phyloP scores from a whole-genome alignment of 2,797 vertebrate genomes.

The Neosilurus mollespiculum region DNA sequence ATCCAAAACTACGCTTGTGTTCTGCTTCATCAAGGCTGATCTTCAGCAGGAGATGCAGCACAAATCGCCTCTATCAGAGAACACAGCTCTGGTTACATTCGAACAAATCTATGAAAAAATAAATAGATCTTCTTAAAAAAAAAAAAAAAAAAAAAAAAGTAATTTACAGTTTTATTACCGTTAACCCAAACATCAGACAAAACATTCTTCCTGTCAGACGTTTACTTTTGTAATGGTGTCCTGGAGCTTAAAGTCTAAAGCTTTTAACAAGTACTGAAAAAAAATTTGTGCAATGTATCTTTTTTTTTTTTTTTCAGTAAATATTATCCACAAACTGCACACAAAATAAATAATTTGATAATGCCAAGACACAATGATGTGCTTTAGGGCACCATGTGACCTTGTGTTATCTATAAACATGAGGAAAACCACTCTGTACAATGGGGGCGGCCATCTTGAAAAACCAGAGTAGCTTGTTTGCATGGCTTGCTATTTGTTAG shows the following conservation, averaged over 20 bases:
- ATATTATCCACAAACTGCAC: background rate
- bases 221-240: background rate
- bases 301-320: no score
- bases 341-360: background rate
- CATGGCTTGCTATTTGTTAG: background rate
- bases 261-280: background rate
- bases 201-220: background rate
- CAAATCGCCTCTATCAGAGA: background rate
- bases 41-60: slow-evolving; percentile 29
- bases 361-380: background rate
- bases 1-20: background rate
- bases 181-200: background rate
- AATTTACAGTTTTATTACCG: background rate
- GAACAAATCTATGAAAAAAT: background rate
- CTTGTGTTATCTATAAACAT: background rate
- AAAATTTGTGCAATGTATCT: no score
- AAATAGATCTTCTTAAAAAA: background rate
- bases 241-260: background rate
- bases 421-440: background rate
- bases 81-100: background rate
- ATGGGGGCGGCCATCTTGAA: background rate
- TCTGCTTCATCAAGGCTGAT: slow-evolving; percentile 15
- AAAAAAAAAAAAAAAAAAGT: background rate
- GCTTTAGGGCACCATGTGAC: background rate
- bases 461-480: background rate